A percentile compares a stretch with the other conserved stretches of the same genome.
Conservation (phyloP, 2,113 vertebrate genomes). For the Eptesicus fuscus region DNA sequence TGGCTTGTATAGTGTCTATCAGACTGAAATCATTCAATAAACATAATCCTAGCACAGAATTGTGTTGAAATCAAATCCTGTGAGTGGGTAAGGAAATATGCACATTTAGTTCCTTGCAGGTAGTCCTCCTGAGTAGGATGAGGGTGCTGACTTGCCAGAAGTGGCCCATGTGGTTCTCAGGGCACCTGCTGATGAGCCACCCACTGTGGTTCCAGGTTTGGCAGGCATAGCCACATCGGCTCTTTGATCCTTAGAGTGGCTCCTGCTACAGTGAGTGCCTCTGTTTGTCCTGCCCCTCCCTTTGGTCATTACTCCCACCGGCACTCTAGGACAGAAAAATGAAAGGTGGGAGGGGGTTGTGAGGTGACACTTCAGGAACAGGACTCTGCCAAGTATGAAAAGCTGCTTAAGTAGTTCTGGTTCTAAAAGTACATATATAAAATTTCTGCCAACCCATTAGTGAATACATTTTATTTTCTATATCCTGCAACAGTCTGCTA, state of each 20-base stretch:
- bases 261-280: conserved; percentile 17
- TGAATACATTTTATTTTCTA: conserved; percentile 49
- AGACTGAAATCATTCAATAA: background rate
- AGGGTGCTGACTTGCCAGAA: background rate
- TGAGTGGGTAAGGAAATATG: conserved; percentile 1
- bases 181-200: background rate
- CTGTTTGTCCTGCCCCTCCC: conserved; percentile 39
- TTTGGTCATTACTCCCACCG: conserved; percentile 49
- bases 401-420: conserved; percentile 15
- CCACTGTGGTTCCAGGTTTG: background rate
- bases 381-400: conserved; percentile 1
- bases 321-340: background rate
- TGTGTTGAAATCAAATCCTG: conserved; percentile 2
- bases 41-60: background rate
- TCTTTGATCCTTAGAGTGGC: conserved; percentile 53
- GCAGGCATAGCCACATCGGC: background rate
- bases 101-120: background rate
- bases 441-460: conserved; percentile 39
- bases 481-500: conserved; percentile 40
- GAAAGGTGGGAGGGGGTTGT: background rate
- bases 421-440: background rate
- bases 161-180: background rate
- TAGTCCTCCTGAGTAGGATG: background rate
- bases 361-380: background rate
- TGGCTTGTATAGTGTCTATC: background rate